Base-by-base conservation (phyloP, 2,113 vertebrate genomes). In the Chamaea fasciata region DNA sequence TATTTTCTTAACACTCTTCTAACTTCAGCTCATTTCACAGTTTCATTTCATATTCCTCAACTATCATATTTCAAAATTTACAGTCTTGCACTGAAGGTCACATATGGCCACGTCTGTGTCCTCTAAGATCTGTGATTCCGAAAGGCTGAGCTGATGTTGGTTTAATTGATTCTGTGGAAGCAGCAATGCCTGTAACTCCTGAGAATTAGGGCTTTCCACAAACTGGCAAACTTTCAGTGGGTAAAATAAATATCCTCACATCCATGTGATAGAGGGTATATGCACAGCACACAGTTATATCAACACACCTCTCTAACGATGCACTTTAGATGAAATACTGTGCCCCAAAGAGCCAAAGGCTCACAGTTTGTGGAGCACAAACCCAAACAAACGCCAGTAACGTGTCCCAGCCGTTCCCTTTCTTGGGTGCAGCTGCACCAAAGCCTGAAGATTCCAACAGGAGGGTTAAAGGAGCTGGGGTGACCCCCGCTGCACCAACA, bases 121-220 rank as follows among this genome's bases (percentile, higher is more conserved):
- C 80, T 92, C 63, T 22, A 85, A 85, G 83, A 85, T 83, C 57
- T 59, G 84, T 35, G 94, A 63, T 70, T 94, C 87, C 1, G 21
- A 92, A 90, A 16, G 3, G 11, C 69, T 64, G 78, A 84, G 64
- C 83, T 92, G 86, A 46, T 90, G 83, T 70, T 57, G 57, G 82
- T 94, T 91, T 88, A 92, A 91, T 83, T 87, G 93, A 95, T 87
- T 83, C 87, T 56, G 89, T 15, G 78, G 75, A 75, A 86, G 87
- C 87, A 85, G 91, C 0, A 3, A 65, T 46, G 89, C 65, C 63
- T 83, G 49, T 42, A 87, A 55, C 93, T 85, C 75, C 76, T 57
- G 91, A 92, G 87, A 91, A 87, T 71, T 70, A 65, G 69, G 75
- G 53, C 49, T 74, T 84, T 89, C 46, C 85, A 71, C 85, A 76